Evolutionary conservation across 2,888 invertebrate species (phyloP), one percentile per base, ranked within the genome.

Genomic region (Holacanthella duospinosa): DNA sequence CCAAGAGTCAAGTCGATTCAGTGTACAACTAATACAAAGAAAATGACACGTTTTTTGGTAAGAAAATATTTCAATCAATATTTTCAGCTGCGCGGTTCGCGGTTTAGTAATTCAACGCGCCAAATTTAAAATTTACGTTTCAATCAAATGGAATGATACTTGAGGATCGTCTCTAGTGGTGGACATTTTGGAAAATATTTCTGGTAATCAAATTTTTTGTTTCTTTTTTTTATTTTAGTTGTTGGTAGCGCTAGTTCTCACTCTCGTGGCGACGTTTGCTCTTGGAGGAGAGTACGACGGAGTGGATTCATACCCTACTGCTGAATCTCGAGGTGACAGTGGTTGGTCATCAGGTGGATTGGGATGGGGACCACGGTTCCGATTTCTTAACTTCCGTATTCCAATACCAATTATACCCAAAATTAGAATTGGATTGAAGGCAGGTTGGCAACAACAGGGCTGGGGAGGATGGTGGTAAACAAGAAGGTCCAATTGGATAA

Each of bases 321-420:
- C 36, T 16, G 9, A 36, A 36, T 36, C 36, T 16, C 12, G 48
- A 4, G 48, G 48, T n/a, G 12, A 48, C 21, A 21, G 21, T n/a
- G 48, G 48, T 4, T 48, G n/a, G 4, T 9, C 48, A 16, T 9
- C 48, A 16, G 48, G 48, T 4, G 48, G 48, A 4, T 9, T 9
- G 4, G 19, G 12, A 48, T 9, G 12, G 4, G 48, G 48, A n/a
- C n/a, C 19, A 21, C 16, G 48, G 12, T 70, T 70, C 64, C 66
- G 64, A 59, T 65, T 69, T 63, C 64, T 71, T 54, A 72, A 68
- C 65, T 66, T 72, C 64, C 59, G 64, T 65, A 69, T 70, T 64
- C 72, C 67, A 68, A 68, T 72, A 65, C 72, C 72, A 66, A 65
- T 67, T 57, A 62, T 72, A 24, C 72, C 72, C 55, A 64, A 68